A percentile compares a stretch with the other conserved stretches of the same genome.
Conservation (phyloP, 2,113 vertebrate genomes). For the Myotis davidii region DNA sequence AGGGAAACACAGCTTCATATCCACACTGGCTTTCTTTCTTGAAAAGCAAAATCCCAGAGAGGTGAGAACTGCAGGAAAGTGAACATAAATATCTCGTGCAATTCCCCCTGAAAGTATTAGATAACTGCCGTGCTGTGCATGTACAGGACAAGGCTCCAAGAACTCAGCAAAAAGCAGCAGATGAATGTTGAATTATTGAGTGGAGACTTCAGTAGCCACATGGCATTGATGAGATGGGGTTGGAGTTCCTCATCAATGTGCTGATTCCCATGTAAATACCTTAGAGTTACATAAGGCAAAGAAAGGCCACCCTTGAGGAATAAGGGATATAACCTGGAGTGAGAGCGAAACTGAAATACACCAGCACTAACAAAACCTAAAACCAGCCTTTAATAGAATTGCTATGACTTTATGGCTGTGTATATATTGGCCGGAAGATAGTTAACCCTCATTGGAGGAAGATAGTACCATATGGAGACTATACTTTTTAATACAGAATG, state of each 20-base stretch:
- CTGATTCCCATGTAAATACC: neutral
- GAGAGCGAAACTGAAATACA: neutral
- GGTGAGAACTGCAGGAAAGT: neutral
- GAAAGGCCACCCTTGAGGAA: neutral
- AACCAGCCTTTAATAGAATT: neutral
- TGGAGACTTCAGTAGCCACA: neutral
- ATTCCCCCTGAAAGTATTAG: neutral
- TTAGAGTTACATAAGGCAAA: neutral
- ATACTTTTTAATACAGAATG: neutral
- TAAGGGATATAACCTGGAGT: neutral
- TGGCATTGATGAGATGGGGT: neutral
- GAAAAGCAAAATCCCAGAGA: slow-evolving; percentile 9
- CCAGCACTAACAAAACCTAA: neutral
- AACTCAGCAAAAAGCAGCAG: neutral
- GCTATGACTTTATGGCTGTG: neutral
- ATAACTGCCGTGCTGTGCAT: neutral
- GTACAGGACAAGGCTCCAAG: neutral
- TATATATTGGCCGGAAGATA: neutral
- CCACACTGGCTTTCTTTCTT: neutral
- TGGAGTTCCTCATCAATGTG: neutral
- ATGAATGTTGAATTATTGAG: neutral
- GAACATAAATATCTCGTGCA: neutral
- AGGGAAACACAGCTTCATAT: neutral
- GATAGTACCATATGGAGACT: neutral
- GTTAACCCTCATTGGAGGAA: neutral